Percentiles rank a stretch among this genome's conserved stretches.
These are phyloP conservation scores for Dendrocincla fuliginosa DNA, from an alignment of 2,797 vertebrate genomes.

Conservation along the genomic window DNA sequence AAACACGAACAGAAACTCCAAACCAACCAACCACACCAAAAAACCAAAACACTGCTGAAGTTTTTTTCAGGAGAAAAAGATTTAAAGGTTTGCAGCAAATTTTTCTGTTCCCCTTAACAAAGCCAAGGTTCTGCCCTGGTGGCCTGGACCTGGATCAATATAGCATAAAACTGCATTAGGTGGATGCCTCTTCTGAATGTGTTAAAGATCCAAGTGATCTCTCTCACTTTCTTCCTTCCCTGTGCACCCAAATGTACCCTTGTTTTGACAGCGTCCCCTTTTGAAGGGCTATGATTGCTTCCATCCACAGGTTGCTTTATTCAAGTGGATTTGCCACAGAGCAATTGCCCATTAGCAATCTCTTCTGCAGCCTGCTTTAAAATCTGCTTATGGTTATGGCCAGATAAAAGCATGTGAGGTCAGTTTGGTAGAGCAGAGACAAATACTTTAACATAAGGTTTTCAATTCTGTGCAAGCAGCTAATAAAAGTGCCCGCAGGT, in stretches of 20 bases:
- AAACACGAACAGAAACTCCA: background rate
- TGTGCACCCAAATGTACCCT: background rate
- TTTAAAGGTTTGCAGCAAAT: background rate
- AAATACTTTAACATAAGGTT: slow-evolving; percentile 61
- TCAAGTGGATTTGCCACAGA: slow-evolving; percentile 21
- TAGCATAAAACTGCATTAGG: fast-evolving
- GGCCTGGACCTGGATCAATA: background rate
- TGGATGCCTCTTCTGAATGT: background rate
- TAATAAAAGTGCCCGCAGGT: slow-evolving; percentile 69
- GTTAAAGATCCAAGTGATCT: background rate
- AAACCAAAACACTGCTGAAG: background rate
- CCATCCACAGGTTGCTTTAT: slow-evolving; percentile 7
- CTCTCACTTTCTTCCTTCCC: background rate
- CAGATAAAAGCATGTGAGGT: slow-evolving; percentile 56
- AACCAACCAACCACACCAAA: background rate
- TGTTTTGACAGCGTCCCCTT: background rate
- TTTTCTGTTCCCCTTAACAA: background rate
- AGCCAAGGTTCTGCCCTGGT: background rate
- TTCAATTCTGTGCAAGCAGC: slow-evolving; percentile 48
- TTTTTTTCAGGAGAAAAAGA: background rate
- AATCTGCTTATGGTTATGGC: slow-evolving; percentile 64
- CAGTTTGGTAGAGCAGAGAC: slow-evolving; percentile 35
- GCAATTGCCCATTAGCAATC: slow-evolving; percentile 26
- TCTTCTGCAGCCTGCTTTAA: slow-evolving; percentile 19
- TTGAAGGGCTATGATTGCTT: slow-evolving; percentile 30